Evolutionary conservation across 2,797 vertebrate species (phyloP), one percentile per base, ranked within the genome.

Genomic region (Aeoliscus strigatus): DNA sequence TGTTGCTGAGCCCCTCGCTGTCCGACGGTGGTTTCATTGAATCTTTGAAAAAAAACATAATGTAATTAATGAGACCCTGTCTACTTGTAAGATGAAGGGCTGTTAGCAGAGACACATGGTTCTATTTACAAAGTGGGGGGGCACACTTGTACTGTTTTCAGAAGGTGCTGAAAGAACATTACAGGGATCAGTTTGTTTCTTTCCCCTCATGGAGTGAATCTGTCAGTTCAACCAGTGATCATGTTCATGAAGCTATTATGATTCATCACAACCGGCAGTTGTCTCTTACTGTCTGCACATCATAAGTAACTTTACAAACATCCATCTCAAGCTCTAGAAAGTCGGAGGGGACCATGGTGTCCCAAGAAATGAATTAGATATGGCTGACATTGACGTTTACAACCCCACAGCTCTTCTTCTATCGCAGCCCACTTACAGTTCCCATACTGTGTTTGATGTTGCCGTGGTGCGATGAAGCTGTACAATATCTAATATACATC

Each of bases 1-100:
- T 82, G 34, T 74, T 60, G 60, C 80, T 82, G 84, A 85, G 84
- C 82, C 79, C 71, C 62, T 66, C 58, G 45, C 47, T 78, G 61
- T 72, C 60, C 47, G 29, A 66, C 27, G 1, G 13, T 61, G 42
- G 27, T 60, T 44, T 41, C 47, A 58, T 57, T 57, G 27, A 60
- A 53, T 55, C 58, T 60, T 5, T 62, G n/a, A n/a, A n/a, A n/a
- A n/a, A n/a, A n/a, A n/a, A n/a, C 64, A 47, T 68, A 17, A 45
- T 66, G 58, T 46, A 23, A 39, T 43, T 8, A 61, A 66, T n/a
- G 6, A 42, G 39, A 56, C 56, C 27, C 32, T 23, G 39, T 53
- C 38, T 60, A 36, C 65, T 46, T n/a, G 25, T 39, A 27, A 41
- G 41, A 18, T 43, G 7, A 52, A 42, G 25, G 27, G 11, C 43